Evolutionary conservation across 2,797 vertebrate species (phyloP), one percentile per base, ranked within the genome.

Genomic region (Microctenopoma steveboyesi): DNA sequence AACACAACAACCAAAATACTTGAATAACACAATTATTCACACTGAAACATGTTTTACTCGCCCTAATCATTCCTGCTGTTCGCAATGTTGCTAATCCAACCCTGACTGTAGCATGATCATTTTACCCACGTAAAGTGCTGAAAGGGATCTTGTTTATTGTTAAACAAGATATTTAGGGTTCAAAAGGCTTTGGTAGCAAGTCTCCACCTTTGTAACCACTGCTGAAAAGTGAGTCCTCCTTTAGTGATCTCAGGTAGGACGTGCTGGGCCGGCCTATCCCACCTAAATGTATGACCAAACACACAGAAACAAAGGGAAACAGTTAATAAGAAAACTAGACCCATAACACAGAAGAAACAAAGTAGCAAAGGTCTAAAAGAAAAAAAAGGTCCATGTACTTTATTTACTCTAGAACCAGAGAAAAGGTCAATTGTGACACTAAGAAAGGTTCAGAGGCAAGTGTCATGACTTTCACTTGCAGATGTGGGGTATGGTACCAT

Each of bases 181-280:
- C 91, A 91, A 63, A 81, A 78, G 6, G 76, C 69, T 58, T 91
- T 92, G 22, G 90, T 82, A 51, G 94, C 92, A 40, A 93, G 71
- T 81, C 86, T 95, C 95, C 95, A 95, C 40, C 91, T 82, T 58
- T 94, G 93, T 3, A 95, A 74, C 95, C 95, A 96, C 82, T 95
- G 93, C 9, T 92, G 92, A 64, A 93, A 91, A 55, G 92, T 94
- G 68, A 93, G 79, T 30, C 93, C 94, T 18, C 88, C 90, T 68
- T 88, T 88, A 7, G 43, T 67, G 76, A 93, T 58, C 7, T 93
- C 89, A 1, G 92, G 89, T 0, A 95, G 78, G 39, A 83, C 91
- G 58, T 92, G 87, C 85, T 95, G 94, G 0, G 83, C 94, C 0
- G 95, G 94, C 80, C 92, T 93, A 69, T 95, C 93, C 95, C 95